Conservation (phyloP, 1,140 invertebrate species). For the Xylocopa sonorina region DNA sequence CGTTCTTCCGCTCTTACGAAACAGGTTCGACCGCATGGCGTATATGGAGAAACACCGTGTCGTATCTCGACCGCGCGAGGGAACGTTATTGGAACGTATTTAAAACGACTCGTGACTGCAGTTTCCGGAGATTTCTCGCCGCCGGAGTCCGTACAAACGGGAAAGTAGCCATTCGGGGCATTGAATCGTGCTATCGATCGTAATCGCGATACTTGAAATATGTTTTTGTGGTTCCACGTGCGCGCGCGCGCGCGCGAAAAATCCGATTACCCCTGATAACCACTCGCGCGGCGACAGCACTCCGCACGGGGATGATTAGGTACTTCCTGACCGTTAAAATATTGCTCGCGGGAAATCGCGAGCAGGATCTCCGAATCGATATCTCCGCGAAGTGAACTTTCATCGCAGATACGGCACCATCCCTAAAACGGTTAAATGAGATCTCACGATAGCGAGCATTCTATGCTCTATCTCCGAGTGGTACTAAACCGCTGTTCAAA, state of each 20-base stretch:
- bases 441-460: too few species aligned
- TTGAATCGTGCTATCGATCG: neutral
- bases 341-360: neutral
- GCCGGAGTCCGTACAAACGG: neutral
- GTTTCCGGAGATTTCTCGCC: conserved; percentile 1
- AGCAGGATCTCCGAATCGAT: neutral
- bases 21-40: conserved; percentile 15
- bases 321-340: neutral
- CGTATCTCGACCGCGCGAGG: neutral
- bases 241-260: too few species aligned
- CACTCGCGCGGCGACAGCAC: neutral
- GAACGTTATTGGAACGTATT: conserved; percentile 16
- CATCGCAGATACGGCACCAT: neutral
- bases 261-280: neutral
- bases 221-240: neutral
- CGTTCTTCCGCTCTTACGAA: conserved; percentile 38
- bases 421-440: neutral
- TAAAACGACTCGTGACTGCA: conserved; percentile 9
- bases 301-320: neutral
- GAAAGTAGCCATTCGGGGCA: neutral
- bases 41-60: conserved; percentile 33
- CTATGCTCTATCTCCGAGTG: too few species aligned
- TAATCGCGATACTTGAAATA: neutral
- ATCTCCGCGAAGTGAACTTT: neutral
- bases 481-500: too few species aligned